phyloP scores from a whole-genome alignment of 2,888 invertebrate species.

The Tachystola acroxantha region DNA sequence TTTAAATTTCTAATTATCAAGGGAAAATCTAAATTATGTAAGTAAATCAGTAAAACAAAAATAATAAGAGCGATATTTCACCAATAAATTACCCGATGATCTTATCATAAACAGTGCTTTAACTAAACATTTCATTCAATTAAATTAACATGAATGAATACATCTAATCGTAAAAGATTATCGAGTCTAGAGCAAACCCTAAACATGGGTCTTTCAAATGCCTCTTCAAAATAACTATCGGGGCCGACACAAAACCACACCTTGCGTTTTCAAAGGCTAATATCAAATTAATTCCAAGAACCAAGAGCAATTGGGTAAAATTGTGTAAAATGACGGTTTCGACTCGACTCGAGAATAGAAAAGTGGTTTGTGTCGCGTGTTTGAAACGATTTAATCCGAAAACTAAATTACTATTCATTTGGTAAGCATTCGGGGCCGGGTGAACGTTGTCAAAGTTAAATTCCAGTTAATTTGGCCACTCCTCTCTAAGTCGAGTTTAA shows the following conservation, averaged over 20 bases:
- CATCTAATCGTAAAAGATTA: slow-evolving; percentile 56
- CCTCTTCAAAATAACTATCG: slow-evolving; percentile 68
- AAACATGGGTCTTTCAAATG: slow-evolving; percentile 66
- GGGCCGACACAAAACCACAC: slow-evolving; percentile 68
- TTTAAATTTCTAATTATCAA: background rate
- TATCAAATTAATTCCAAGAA: slow-evolving; percentile 77
- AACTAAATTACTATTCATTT: slow-evolving; percentile 77
- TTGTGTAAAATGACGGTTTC: slow-evolving; percentile 77
- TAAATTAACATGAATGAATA: slow-evolving; percentile 45
- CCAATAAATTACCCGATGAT: no score
- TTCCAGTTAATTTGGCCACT: slow-evolving; percentile 48
- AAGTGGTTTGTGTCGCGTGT: slow-evolving; percentile 77
- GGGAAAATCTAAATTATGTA: background rate
- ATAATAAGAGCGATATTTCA: no score
- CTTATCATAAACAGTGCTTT: slow-evolving; percentile 24
- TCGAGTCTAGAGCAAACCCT: slow-evolving; percentile 56
- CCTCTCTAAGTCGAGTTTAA: slow-evolving; percentile 23
- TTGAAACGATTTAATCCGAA: slow-evolving; percentile 73
- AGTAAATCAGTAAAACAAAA: no score
- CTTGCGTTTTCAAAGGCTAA: slow-evolving; percentile 76
- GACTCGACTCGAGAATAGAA: slow-evolving; percentile 70
- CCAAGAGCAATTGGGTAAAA: slow-evolving; percentile 75
- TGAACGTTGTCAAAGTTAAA: slow-evolving; percentile 64
- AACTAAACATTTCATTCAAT: slow-evolving; percentile 31
- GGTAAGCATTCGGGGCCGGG: slow-evolving; percentile 65